These are phyloP conservation scores for Peromyscus maniculatus DNA, from an alignment of 2,113 vertebrate species.

Conservation along the genomic window DNA sequence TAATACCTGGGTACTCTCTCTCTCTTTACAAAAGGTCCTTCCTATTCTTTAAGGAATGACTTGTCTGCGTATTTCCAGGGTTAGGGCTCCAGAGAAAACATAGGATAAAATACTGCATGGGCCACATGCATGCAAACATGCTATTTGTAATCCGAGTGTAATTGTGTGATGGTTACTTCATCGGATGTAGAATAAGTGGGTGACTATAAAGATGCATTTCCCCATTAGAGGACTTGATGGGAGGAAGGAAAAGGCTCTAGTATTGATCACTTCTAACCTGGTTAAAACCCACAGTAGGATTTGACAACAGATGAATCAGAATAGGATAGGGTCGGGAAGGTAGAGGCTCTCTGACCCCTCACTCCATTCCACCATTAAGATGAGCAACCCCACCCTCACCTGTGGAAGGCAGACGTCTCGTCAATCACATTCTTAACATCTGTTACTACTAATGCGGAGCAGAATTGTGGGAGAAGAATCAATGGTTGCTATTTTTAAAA, in stretches of 20 bases:
- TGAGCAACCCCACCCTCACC: rapidly evolving
- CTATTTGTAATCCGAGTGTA: background rate
- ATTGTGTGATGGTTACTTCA: background rate
- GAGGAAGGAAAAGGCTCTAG: background rate
- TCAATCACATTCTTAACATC: background rate
- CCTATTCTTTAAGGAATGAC: background rate
- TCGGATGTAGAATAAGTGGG: background rate
- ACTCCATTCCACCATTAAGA: background rate
- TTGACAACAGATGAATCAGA: background rate
- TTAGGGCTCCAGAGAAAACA: background rate
- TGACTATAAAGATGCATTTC: background rate
- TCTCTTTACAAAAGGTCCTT: background rate
- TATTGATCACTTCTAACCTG: background rate
- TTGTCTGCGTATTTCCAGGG: background rate
- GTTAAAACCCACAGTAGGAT: background rate
- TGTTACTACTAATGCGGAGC: background rate
- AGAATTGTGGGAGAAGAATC: background rate
- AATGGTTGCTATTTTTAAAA: background rate
- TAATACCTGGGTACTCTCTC: background rate
- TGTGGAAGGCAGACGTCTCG: background rate
- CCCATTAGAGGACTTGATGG: background rate
- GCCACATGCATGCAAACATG: background rate
- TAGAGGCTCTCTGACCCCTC: background rate
- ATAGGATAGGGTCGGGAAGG: background rate
- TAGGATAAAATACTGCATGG: background rate